These are phyloP conservation scores for Sebastes hubbsi DNA, from an alignment of 2,797 vertebrate genomes.

Conservation along the genomic window DNA sequence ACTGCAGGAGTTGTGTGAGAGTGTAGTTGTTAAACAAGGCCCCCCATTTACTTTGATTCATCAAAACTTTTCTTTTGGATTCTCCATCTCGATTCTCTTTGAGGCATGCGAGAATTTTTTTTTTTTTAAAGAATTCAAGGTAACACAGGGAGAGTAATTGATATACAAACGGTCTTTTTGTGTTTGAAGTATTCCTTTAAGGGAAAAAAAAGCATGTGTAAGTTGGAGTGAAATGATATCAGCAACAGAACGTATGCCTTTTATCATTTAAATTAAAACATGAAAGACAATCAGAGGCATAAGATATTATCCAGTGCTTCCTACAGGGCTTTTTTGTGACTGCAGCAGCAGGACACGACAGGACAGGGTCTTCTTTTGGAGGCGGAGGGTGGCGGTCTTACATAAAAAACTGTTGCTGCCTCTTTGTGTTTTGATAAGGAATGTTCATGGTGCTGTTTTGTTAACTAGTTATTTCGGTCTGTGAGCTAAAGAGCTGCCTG, in stretches of 20 bases:
- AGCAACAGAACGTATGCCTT: not conserved
- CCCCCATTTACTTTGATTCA: no score
- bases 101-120: no score
- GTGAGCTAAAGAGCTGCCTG: conserved; percentile 50
- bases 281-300: not conserved
- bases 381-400: not conserved
- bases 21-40: no score
- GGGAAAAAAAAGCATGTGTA: not conserved
- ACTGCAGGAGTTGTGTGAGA: no score
- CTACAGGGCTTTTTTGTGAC: not conserved
- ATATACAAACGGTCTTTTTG: no score
- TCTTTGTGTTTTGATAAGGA: conserved; percentile 12
- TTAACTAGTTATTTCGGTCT: conserved; percentile 68
- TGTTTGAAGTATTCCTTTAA: no score
- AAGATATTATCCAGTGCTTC: not conserved
- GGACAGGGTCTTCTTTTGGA: not conserved
- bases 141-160: no score
- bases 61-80: no score
- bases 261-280: not conserved
- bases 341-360: not conserved
- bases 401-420: conserved; percentile 14
- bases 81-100: no score
- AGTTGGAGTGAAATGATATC: not conserved
- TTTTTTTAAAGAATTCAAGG: no score
- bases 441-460: conserved; percentile 35